Conservation (phyloP, 2,113 vertebrate species). For the Ginglymostoma cirratum region DNA sequence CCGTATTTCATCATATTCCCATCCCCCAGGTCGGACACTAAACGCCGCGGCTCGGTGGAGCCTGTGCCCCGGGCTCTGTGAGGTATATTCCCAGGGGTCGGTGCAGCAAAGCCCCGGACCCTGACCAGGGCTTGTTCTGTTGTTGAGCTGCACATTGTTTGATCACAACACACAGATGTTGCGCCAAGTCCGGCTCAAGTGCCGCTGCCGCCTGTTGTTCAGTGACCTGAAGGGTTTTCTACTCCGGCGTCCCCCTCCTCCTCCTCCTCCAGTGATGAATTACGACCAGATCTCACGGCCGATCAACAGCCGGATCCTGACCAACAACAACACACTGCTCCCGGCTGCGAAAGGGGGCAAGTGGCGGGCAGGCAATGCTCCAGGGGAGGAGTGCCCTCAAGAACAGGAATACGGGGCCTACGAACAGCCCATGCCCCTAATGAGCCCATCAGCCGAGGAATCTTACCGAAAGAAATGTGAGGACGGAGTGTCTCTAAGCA, state of each 20-base stretch:
- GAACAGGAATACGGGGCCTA: slow-evolving; percentile 70
- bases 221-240: slow-evolving; percentile 94
- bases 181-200: slow-evolving; percentile 84
- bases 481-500: slow-evolving; percentile 84
- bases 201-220: slow-evolving; percentile 92
- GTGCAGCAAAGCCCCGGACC: slow-evolving; percentile 43
- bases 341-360: slow-evolving; percentile 41
- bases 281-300: background rate
- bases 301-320: background rate
- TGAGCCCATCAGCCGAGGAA: slow-evolving; percentile 79
- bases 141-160: slow-evolving; percentile 61
- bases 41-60: background rate
- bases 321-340: slow-evolving; percentile 65
- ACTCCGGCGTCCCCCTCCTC: slow-evolving; percentile 77
- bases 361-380: slow-evolving; percentile 53
- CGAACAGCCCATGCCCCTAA: slow-evolving; percentile 66
- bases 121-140: slow-evolving; percentile 58
- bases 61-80: background rate
- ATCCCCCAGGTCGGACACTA: background rate
- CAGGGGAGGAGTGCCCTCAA: slow-evolving; percentile 55
- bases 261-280: background rate
- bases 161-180: slow-evolving; percentile 72
- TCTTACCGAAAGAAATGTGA: slow-evolving; percentile 81
- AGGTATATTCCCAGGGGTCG: background rate
- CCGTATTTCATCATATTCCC: background rate